These are phyloP conservation scores for Numenius arquata DNA, from an alignment of 2,113 vertebrate species.

Conservation along the genomic window DNA sequence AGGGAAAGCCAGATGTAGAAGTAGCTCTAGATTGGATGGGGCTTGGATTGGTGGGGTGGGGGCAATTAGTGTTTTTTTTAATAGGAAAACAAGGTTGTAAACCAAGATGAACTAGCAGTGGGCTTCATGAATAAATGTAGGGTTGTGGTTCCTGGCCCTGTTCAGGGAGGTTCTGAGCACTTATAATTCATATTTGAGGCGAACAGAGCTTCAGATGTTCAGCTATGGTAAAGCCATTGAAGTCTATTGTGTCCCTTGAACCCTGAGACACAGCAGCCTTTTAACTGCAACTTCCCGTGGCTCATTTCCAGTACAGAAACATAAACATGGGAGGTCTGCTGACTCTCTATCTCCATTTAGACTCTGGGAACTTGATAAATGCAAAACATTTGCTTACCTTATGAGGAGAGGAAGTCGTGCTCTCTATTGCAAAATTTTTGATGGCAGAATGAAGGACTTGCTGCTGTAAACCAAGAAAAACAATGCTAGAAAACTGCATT, in stretches of 20 bases:
- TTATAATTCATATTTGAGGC: neutral
- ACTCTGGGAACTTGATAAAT: constrained; percentile 62
- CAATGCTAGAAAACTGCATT: neutral
- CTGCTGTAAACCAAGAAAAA: constrained; percentile 36
- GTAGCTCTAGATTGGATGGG: neutral
- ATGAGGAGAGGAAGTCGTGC: constrained; percentile 32
- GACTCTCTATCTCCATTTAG: constrained; percentile 52
- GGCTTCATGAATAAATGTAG: neutral
- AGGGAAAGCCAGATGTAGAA: neutral
- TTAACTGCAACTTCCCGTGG: constrained; percentile 59
- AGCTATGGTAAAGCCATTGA: neutral
- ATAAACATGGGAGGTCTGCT: constrained; percentile 64
- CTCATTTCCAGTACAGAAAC: constrained; percentile 57
- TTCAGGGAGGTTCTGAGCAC: neutral
- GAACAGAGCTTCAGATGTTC: constrained; percentile 14
- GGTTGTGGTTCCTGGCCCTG: constrained; percentile 1
- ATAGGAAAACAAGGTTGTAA: neutral
- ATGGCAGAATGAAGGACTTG: neutral
- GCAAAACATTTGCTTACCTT: constrained; percentile 68
- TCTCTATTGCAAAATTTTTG: constrained; percentile 28
- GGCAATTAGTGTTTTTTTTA: neutral
- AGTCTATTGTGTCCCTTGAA: constrained; percentile 37
- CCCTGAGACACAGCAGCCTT: constrained; percentile 36
- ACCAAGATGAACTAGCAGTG: neutral
- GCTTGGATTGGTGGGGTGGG: neutral